A percentile compares a stretch with the other conserved stretches of the same genome.
Conservation (phyloP, 2,113 vertebrate species). For the Platanista minor region DNA sequence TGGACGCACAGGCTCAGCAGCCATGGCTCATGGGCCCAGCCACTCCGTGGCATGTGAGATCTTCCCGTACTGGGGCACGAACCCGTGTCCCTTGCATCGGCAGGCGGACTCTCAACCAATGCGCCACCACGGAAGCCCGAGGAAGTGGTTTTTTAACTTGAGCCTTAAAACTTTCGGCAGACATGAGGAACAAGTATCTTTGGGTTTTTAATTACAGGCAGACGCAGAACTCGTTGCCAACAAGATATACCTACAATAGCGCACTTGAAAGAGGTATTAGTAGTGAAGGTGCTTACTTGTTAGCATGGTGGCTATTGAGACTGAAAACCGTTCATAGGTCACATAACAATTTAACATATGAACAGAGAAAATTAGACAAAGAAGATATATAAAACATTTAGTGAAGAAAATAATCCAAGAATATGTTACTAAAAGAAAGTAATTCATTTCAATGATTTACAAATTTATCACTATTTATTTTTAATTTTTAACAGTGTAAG, state of each 20-base stretch:
- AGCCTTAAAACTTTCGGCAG: background rate
- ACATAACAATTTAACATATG: background rate
- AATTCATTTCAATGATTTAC: background rate
- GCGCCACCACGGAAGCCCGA: too few species aligned
- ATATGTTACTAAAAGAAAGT: background rate
- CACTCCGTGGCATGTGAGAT: too few species aligned
- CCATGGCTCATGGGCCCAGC: too few species aligned
- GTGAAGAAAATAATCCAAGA: background rate
- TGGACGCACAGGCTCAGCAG: too few species aligned
- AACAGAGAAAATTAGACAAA: background rate
- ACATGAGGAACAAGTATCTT: background rate
- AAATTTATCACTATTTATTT: background rate
- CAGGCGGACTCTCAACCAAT: too few species aligned
- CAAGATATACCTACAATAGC: constrained; percentile 44
- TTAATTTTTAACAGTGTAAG: background rate
- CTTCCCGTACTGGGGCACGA: too few species aligned
- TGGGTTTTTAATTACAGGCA: constrained; percentile 49
- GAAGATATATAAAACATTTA: background rate
- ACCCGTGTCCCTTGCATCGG: too few species aligned
- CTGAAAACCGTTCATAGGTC: background rate
- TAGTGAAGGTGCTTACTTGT: background rate
- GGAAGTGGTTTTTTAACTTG: background rate
- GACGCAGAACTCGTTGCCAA: constrained; percentile 62
- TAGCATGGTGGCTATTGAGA: background rate
- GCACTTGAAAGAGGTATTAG: constrained; percentile 54